Base-by-base conservation (phyloP, 2,888 invertebrate genomes). In the Prionchulus punctatus region DNA sequence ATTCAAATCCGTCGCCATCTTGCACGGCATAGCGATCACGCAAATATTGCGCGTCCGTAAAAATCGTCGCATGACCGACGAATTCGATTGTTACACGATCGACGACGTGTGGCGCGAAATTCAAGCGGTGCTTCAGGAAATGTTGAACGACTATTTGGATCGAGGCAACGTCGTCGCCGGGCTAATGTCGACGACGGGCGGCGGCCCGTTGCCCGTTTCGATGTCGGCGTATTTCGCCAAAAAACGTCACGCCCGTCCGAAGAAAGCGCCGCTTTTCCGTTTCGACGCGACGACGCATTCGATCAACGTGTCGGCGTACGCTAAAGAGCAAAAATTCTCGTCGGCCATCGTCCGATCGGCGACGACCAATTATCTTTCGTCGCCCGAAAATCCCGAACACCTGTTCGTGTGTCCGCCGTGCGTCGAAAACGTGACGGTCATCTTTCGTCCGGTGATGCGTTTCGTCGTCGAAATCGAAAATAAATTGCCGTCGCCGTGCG, bases 31-130 rank as follows among this genome's bases (percentile, higher is more conserved):
- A 47, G 78, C 87, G 21, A 72, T 85, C 1, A 64, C 64, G 28
- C 71, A 74, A 59, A 65, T 75, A 1, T 62, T 67, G 53, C 63
- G 70, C 56, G 67, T 67, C 56, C 30, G 21, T 18, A 7, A 15
- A 12, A 28, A 30, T 61, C 61, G 55, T 60, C 60, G 43, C 26
- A 52, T 49, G 21, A 30, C 31, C 25, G 57, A n/a, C 30, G 57
- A 1, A 36, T 3, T n/a, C 1, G 23, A 31, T 4, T 30, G 28
- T 30, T 15, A 26, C 7, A 80, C 80, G 66, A 79, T 83, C 68
- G 78, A 82, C 43, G 85, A 87, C 69, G 87, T 86, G 62, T 91
- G 90, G 90, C 81, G 82, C 45, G 84, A 86, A 65, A 85, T 88
- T 42, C 90, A 91, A 72, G 82, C 83, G 69, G 86, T 87, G 86